Evolutionary conservation across 2,113 vertebrate genomes (phyloP).

Genomic region (Xiphophorus hellerii): DNA sequence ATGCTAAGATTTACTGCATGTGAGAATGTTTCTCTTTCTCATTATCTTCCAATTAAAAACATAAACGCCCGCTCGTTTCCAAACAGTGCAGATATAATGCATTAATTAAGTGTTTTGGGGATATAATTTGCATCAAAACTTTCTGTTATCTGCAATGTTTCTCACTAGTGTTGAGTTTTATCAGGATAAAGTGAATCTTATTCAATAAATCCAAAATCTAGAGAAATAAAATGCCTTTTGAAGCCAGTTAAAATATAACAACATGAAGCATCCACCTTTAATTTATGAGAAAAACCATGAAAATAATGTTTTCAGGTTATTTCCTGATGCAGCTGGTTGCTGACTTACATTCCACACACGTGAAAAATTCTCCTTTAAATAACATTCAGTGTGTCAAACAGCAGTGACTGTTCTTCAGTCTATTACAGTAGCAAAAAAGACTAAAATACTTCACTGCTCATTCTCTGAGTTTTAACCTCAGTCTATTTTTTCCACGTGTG

Average conservation of each 20-base stretch:
- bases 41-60: not conserved
- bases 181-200: not conserved
- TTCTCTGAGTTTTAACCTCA: conserved; percentile 31
- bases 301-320: not conserved
- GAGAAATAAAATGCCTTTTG: too few species aligned
- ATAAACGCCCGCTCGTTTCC: too few species aligned
- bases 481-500: not conserved
- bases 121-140: not conserved
- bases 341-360: conserved; percentile 16
- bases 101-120: not conserved
- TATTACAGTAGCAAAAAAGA: conserved; percentile 8
- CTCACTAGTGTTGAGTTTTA: not conserved
- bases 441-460: conserved; percentile 30
- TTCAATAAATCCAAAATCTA: too few species aligned
- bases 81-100: not conserved
- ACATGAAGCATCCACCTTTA: too few species aligned
- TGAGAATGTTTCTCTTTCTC: too few species aligned
- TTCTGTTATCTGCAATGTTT: not conserved
- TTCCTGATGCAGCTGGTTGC: not conserved
- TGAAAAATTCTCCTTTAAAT: conserved; percentile 46
- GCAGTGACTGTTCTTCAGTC: conserved; percentile 15
- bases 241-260: too few species aligned
- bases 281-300: too few species aligned
- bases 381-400: conserved; percentile 12
- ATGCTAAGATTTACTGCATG: not conserved